Percentiles rank a stretch among this genome's conserved stretches.
These are phyloP conservation scores for Silurus glanis DNA, from an alignment of 2,113 vertebrate genomes.

Conservation along the genomic window DNA sequence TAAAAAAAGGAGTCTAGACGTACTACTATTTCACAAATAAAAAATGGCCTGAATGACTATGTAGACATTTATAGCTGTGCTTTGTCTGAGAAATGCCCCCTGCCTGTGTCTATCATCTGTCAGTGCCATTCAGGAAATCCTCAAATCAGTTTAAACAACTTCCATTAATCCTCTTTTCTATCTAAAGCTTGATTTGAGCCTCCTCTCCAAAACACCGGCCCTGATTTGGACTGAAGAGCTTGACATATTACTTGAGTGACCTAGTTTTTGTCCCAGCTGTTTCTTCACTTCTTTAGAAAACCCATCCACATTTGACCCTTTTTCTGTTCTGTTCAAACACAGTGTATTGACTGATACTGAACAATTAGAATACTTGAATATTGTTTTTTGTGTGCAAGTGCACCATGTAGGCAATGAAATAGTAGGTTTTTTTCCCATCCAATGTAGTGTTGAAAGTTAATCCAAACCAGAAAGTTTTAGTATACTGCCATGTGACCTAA, in stretches of 20 bases:
- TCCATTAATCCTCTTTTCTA: conserved; percentile 76
- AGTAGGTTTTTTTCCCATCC: not conserved
- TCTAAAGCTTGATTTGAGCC: conserved; percentile 73
- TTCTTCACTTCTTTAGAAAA: not conserved
- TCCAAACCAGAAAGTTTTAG: not conserved
- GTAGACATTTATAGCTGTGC: not conserved
- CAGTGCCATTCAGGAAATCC: conserved; percentile 66
- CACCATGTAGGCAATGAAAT: not conserved
- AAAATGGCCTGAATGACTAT: not conserved
- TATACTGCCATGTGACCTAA: not conserved
- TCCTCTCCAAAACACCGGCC: conserved; percentile 59
- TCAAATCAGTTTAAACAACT: conserved; percentile 64
- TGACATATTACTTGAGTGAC: conserved; percentile 29
- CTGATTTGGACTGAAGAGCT: conserved; percentile 57
- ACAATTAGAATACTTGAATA: not conserved
- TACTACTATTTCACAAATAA: not conserved
- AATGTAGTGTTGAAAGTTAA: not conserved
- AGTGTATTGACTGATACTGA: not conserved
- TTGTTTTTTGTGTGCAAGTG: not conserved
- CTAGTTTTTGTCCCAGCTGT: not conserved
- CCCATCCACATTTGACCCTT: conserved; percentile 10
- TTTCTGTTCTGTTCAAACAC: not conserved
- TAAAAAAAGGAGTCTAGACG: not conserved
- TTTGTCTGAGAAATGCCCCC: not conserved
- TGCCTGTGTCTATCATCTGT: conserved; percentile 60